These are phyloP conservation scores for Allophyes oxyacanthae DNA, from an alignment of 2,888 invertebrate species.

Conservation along the genomic window DNA sequence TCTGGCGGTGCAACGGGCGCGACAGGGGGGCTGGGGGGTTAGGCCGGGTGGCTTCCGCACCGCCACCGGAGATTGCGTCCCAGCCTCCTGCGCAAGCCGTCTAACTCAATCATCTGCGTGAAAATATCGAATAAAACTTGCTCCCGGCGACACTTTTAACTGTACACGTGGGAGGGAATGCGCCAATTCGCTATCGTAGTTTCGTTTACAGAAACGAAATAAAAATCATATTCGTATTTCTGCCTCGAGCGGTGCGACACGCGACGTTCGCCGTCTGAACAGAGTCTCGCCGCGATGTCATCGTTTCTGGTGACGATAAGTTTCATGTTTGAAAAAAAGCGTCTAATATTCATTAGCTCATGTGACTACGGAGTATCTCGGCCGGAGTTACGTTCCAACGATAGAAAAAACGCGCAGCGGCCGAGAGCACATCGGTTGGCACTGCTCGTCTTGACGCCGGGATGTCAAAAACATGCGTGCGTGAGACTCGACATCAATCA, in stretches of 20 bases:
- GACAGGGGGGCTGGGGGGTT: slow-evolving; percentile 26
- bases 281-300: slow-evolving; percentile 59
- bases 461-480: slow-evolving; percentile 83
- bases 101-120: slow-evolving; percentile 86
- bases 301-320: slow-evolving; percentile 63
- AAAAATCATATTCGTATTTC: slow-evolving; percentile 66
- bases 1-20: slow-evolving; percentile 62
- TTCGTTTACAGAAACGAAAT: slow-evolving; percentile 65
- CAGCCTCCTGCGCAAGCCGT: slow-evolving; percentile 82
- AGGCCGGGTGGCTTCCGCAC: slow-evolving; percentile 66
- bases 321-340: slow-evolving; percentile 74
- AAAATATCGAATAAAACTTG: slow-evolving; percentile 84
- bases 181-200: slow-evolving; percentile 64
- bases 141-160: slow-evolving; percentile 75
- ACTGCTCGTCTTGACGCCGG: slow-evolving; percentile 80
- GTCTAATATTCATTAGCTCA: slow-evolving; percentile 74
- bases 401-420: slow-evolving; percentile 67
- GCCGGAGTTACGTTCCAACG: slow-evolving; percentile 72
- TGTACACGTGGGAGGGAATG: slow-evolving; percentile 67
- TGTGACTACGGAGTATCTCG: slow-evolving; percentile 62
- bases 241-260: slow-evolving; percentile 50
- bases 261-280: slow-evolving; percentile 49
- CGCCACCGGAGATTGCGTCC: slow-evolving; percentile 85
- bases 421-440: slow-evolving; percentile 72
- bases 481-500: slow-evolving; percentile 85